A percentile compares a stretch with the other conserved stretches of the same genome.
phyloP scores from a whole-genome alignment of 2,888 invertebrate genomes.

The Lampropteryx suffumata region DNA sequence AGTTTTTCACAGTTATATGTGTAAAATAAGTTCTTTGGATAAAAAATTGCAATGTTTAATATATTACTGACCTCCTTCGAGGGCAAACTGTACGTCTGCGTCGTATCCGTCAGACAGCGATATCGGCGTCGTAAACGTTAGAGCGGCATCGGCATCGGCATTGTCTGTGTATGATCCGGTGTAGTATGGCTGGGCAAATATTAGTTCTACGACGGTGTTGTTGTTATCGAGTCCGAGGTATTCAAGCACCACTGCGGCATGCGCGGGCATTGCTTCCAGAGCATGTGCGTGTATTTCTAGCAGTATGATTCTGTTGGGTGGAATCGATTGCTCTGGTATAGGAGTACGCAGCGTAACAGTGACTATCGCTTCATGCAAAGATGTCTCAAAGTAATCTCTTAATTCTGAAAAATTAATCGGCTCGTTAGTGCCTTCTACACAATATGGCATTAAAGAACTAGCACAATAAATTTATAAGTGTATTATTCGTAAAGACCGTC shows the following conservation, averaged over 20 bases:
- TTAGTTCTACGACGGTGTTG: neutral
- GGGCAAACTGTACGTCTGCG: slow-evolving; percentile 33
- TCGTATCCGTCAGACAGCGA: slow-evolving; percentile 36
- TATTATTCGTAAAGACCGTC: no score
- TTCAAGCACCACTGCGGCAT: slow-evolving; percentile 16
- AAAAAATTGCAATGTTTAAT: no score
- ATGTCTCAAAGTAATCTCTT: slow-evolving; percentile 21
- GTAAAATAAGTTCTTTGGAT: no score
- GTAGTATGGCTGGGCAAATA: slow-evolving; percentile 21
- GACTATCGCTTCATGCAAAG: slow-evolving; percentile 18
- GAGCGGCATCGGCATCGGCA: slow-evolving; percentile 11
- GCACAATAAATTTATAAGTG: no score
- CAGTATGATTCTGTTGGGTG: slow-evolving; percentile 5
- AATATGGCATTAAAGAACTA: no score
- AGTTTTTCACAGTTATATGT: neutral
- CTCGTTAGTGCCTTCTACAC: slow-evolving; percentile 4
- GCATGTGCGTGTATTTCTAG: slow-evolving; percentile 10
- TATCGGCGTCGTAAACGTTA: slow-evolving; percentile 25
- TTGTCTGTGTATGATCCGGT: slow-evolving; percentile 14
- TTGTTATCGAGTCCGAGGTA: neutral
- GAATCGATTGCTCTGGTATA: slow-evolving; percentile 16
- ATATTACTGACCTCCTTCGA: slow-evolving; percentile 40
- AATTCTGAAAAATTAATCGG: slow-evolving; percentile 21
- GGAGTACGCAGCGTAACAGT: slow-evolving; percentile 14
- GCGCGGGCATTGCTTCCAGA: neutral